phyloP scores from a whole-genome alignment of 2,797 vertebrate genomes.

The Xenops minutus region DNA sequence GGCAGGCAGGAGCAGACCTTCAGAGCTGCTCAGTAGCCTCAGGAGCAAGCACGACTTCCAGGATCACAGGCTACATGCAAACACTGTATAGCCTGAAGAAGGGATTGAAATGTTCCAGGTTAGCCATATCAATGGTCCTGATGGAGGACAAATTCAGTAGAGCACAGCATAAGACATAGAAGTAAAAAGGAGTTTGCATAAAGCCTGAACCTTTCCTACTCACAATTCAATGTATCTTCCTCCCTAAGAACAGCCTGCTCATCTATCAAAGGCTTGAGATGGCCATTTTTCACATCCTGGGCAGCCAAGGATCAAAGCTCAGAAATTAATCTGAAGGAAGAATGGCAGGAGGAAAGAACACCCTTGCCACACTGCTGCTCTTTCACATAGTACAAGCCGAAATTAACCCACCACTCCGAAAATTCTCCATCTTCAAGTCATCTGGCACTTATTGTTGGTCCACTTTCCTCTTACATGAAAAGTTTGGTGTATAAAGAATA shows the following conservation, averaged over 20 bases:
- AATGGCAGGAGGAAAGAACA: neutral
- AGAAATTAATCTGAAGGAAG: neutral
- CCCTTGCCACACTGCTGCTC: neutral
- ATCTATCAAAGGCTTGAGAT: neutral
- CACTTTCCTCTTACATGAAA: neutral
- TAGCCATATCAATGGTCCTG: neutral
- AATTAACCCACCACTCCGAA: neutral
- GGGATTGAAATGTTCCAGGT: neutral
- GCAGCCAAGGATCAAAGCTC: neutral
- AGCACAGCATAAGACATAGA: neutral
- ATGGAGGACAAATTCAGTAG: neutral
- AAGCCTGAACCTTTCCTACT: neutral
- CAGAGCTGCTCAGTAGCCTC: neutral
- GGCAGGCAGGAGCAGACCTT: neutral
- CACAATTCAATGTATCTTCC: neutral
- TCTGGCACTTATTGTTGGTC: neutral
- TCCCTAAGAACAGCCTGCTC: neutral
- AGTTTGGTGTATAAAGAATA: neutral
- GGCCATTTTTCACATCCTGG: neutral
- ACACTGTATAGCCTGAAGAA: neutral
- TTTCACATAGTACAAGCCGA: neutral
- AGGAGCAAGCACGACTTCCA: neutral
- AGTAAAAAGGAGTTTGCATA: neutral
- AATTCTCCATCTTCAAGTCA: neutral
- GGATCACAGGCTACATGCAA: neutral